Evolutionary conservation across 2,797 vertebrate genomes (phyloP).

Genomic region (Chelidonichthys spinosus): DNA sequence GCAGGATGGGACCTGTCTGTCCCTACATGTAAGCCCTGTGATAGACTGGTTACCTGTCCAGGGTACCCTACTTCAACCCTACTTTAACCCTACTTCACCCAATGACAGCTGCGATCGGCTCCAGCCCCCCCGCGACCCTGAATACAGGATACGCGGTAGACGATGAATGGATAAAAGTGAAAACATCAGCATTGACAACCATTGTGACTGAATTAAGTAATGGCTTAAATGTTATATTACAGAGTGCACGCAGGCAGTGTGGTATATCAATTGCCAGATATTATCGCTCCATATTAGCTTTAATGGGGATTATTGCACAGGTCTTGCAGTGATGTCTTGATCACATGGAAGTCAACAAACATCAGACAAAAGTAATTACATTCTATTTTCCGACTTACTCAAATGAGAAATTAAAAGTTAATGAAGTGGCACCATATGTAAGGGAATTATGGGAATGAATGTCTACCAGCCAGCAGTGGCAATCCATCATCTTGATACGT

Average conservation of each 20-base stretch:
- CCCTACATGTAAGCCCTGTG: too few species aligned
- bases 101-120: too few species aligned
- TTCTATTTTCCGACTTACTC: constrained; percentile 83
- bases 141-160: too few species aligned
- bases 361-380: constrained; percentile 70
- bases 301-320: constrained; percentile 57
- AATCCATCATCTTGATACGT: constrained; percentile 70
- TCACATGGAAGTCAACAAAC: constrained; percentile 72
- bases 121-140: too few species aligned
- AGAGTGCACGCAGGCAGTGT: constrained; percentile 1
- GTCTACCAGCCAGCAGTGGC: constrained; percentile 44
- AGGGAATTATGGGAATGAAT: constrained; percentile 56
- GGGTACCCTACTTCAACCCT: too few species aligned
- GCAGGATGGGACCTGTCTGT: too few species aligned
- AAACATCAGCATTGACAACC: not conserved
- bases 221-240: constrained; percentile 2
- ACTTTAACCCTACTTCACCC: too few species aligned
- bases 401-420: constrained; percentile 88
- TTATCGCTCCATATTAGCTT: constrained; percentile 29
- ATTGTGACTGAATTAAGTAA: not conserved
- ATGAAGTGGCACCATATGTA: constrained; percentile 79
- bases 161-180: too few species aligned
- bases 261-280: constrained; percentile 23
- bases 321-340: constrained; percentile 44
- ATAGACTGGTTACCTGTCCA: too few species aligned